Evolutionary conservation across 2,113 vertebrate species (phyloP), one percentile per base, ranked within the genome.

Genomic region (Furnarius figulus): DNA sequence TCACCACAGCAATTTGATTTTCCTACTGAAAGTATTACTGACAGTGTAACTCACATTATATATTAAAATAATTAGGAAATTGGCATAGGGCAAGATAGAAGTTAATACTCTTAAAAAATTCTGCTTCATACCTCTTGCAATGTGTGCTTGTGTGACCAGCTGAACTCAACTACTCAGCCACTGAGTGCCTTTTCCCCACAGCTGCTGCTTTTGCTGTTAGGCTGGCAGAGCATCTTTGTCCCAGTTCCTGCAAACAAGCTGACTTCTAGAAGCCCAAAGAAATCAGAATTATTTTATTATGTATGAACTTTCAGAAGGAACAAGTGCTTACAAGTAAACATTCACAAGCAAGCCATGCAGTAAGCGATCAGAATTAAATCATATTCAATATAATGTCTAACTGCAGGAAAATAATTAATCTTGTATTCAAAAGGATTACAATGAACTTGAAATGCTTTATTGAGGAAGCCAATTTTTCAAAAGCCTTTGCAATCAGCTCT

Each of bases 401-500:
- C 39, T 65, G 65, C 22, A 80, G 44, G 63, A 93, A 96, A 91
- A 86, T 56, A 89, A 91, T 95, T 91, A 90, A 84, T 65, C 84
- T 72, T 79, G 20, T 22, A 63, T 92, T 95, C 72, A 90, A 61
- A 67, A 91, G 59, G 2, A 97, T 86, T 93, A 59, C 65, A 82
- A 49, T 52, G 47, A 90, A 81, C 61, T 58, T 90, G 46, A 93
- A 90, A 89, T 61, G 58, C 76, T 90, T 91, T 81, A 24, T 56
- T 76, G 68, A 91, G 70, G 53, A 94, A 79, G 39, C 6, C 44
- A 92, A 30, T n/a, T 84, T 89, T 91, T 90, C 82, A 93, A 87
- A 90, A 97, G 42, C 46, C 13, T 83, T 83, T 93, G 56, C 76
- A 96, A 93, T 96, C 85, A 95, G 35, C 35, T 93, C 85, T 55